Evolutionary conservation across 2,797 vertebrate genomes (phyloP).

Genomic region (Meriones psammophilus): DNA sequence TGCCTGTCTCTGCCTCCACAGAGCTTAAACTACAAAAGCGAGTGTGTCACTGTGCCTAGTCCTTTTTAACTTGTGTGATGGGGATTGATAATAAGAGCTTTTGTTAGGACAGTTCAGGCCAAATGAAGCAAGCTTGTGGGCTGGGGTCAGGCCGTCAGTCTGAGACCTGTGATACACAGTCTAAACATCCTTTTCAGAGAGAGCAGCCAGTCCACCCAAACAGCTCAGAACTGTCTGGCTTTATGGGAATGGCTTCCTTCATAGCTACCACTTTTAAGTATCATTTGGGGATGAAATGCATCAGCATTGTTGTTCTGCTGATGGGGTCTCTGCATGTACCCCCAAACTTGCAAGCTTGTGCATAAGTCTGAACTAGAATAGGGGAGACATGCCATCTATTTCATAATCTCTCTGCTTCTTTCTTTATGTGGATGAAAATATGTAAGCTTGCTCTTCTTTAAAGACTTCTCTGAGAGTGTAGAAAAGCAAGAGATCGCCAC

Average conservation of each 20-base stretch:
- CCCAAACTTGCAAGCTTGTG: neutral
- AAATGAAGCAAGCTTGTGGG: neutral
- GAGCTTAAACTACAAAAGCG: neutral
- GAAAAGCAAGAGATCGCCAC: neutral
- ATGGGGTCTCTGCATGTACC: neutral
- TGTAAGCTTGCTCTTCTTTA: constrained; percentile 16
- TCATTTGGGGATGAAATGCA: constrained; percentile 16
- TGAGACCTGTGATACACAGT: neutral
- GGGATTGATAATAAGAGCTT: neutral
- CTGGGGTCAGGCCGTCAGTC: neutral
- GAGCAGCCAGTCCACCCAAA: neutral
- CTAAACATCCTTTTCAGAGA: constrained; percentile 14
- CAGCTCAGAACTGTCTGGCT: constrained; percentile 25
- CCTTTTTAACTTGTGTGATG: neutral
- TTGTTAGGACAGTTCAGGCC: neutral
- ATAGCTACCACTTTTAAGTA: neutral
- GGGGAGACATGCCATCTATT: neutral
- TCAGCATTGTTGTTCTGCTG: neutral
- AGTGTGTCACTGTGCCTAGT: neutral
- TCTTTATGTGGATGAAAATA: neutral
- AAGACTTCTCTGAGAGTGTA: neutral
- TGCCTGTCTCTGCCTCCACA: neutral
- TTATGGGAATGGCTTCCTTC: constrained; percentile 5
- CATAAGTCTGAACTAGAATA: neutral
- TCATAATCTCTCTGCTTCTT: neutral